Conservation (phyloP, 2,113 vertebrate species). For the Corapipo altera region DNA sequence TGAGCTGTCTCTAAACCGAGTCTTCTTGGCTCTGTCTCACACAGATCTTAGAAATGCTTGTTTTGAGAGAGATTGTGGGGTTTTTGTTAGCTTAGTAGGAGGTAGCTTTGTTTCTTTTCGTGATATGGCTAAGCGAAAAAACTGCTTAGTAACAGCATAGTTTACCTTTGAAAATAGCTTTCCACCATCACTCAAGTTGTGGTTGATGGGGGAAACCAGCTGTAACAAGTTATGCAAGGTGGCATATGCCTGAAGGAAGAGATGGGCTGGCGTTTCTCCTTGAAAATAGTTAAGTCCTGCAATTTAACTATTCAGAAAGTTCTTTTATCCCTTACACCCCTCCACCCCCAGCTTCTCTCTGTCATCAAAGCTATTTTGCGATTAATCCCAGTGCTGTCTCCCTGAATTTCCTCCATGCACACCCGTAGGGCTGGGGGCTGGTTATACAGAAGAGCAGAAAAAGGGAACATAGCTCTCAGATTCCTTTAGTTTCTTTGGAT, state of each 20-base stretch:
- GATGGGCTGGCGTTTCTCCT: not conserved
- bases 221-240: not conserved
- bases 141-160: not conserved
- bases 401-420: not conserved
- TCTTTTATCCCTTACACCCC: not conserved
- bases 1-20: not conserved
- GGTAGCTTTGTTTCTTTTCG: not conserved
- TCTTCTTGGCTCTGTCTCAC: not conserved
- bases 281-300: not conserved
- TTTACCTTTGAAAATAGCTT: slow-evolving; percentile 31
- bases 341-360: slow-evolving; percentile 14
- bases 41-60: not conserved
- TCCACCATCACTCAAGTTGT: not conserved
- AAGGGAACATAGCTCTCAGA: not conserved
- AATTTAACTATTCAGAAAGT: not conserved
- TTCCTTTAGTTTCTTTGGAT: not conserved
- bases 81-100: not conserved
- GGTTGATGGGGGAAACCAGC: not conserved
- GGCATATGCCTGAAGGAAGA: not conserved
- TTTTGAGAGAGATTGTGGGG: not conserved
- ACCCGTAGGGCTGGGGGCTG: not conserved
- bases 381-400: not conserved
- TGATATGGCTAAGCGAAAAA: not conserved
- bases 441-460: not conserved
- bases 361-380: slow-evolving; percentile 19